Percentiles rank a stretch among this genome's conserved stretches.
Conservation (phyloP, 2,888 invertebrate species). For the Catocala fraxini region DNA sequence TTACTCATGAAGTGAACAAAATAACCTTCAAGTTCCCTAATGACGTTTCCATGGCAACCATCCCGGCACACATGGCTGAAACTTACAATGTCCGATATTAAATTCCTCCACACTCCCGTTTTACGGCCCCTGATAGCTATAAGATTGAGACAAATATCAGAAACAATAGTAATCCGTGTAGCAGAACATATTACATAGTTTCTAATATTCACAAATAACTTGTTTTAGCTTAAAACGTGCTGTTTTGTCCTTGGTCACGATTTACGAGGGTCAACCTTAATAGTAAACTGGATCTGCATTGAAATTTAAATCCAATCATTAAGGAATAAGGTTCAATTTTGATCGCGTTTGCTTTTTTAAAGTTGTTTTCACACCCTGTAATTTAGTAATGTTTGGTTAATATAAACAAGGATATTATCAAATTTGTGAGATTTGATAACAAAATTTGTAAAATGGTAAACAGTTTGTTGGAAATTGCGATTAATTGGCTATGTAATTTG, state of each 20-base stretch:
- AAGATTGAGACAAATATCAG: constrained; percentile 41
- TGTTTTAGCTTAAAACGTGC: constrained; percentile 57
- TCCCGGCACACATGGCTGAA: constrained; percentile 8
- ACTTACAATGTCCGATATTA: constrained; percentile 16
- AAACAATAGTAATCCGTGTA: constrained; percentile 38
- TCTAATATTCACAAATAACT: constrained; percentile 56
- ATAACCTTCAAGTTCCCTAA: constrained; percentile 8
- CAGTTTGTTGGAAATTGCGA: not conserved
- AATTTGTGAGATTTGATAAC: constrained; percentile 14
- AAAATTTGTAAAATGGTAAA: constrained; percentile 1
- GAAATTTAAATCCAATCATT: constrained; percentile 21
- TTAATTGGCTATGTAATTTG: constrained; percentile 10
- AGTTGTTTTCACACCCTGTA: constrained; percentile 34
- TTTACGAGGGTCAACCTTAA: constrained; percentile 58
- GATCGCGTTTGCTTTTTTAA: constrained; percentile 2
- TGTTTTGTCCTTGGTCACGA: constrained; percentile 61
- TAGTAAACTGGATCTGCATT: constrained; percentile 11
- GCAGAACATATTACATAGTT: constrained; percentile 57
- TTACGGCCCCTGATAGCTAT: constrained; percentile 9
- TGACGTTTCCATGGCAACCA: constrained; percentile 9
- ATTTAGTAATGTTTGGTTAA: constrained; percentile 42
- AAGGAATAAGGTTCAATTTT: constrained; percentile 24
- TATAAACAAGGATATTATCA: constrained; percentile 32
- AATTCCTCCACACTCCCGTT: constrained; percentile 12
- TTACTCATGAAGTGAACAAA: not conserved